Conservation (phyloP, 1,140 invertebrate genomes). For the Drosophila ficusphila region DNA sequence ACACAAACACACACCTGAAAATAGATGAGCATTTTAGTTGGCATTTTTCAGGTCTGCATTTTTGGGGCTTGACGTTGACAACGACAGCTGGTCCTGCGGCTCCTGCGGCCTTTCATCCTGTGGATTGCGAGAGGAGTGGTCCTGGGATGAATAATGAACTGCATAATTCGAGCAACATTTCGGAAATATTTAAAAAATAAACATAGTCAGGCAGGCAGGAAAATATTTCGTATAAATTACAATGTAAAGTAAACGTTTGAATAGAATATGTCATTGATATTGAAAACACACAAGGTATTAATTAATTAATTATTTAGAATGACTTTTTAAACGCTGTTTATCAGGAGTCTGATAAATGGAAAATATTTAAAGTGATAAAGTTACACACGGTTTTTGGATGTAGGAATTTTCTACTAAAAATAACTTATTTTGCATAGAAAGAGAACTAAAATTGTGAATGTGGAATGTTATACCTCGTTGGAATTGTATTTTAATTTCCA, state of each 20-base stretch:
- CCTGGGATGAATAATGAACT: constrained; percentile 44
- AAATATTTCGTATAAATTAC: constrained; percentile 31
- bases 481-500: too few relatives aligned
- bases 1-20: constrained; percentile 10
- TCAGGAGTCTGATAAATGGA: neutral
- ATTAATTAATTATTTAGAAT: constrained; percentile 31
- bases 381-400: too few relatives aligned
- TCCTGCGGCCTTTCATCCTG: constrained; percentile 24
- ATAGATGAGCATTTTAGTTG: constrained; percentile 43
- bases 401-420: too few relatives aligned
- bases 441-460: too few relatives aligned
- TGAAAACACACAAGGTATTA: constrained; percentile 18
- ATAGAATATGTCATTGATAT: constrained; percentile 17
- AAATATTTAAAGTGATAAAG: neutral
- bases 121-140: neutral
- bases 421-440: too few relatives aligned
- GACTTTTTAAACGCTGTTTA: neutral
- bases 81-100: constrained; percentile 30
- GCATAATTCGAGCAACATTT: constrained; percentile 44
- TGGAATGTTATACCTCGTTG: neutral
- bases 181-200: constrained; percentile 34
- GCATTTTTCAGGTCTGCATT: constrained; percentile 56
- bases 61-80: constrained; percentile 44
- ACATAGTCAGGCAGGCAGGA: constrained; percentile 1
- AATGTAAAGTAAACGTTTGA: constrained; percentile 26